Conservation (phyloP, 2,797 vertebrate species). For the Alfaro cultratus region DNA sequence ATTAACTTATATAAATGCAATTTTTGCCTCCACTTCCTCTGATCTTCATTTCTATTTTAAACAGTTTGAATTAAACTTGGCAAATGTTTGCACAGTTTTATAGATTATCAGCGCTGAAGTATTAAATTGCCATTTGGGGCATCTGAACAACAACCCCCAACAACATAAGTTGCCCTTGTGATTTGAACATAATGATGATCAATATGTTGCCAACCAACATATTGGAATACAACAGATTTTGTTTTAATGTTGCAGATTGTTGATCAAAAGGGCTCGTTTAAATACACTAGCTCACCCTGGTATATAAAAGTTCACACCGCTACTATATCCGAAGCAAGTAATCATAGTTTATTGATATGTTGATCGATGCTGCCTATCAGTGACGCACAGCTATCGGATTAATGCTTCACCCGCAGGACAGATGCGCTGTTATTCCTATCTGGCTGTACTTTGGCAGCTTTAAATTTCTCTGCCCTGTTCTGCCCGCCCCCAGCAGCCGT, state of each 20-base stretch:
- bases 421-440: constrained; percentile 39
- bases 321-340: background rate
- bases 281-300: background rate
- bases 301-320: background rate
- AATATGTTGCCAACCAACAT: background rate
- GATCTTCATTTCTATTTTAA: background rate
- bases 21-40: background rate
- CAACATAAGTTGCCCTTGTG: background rate
- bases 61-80: background rate
- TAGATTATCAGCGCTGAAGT: background rate
- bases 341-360: constrained; percentile 24
- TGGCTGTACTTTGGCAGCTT: constrained; percentile 33
- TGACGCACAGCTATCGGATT: constrained; percentile 56
- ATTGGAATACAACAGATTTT: background rate
- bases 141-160: background rate
- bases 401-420: constrained; percentile 55
- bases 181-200: background rate
- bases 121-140: background rate
- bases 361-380: constrained; percentile 43
- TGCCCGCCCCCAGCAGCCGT: constrained; percentile 24
- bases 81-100: background rate
- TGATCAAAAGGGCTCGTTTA: background rate
- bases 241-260: background rate
- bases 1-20: background rate
- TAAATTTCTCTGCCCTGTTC: constrained; percentile 20